Percentiles rank a stretch among this genome's conserved stretches.
Conservation (phyloP, 2,888 invertebrate species). For the Andrena flavipes region DNA sequence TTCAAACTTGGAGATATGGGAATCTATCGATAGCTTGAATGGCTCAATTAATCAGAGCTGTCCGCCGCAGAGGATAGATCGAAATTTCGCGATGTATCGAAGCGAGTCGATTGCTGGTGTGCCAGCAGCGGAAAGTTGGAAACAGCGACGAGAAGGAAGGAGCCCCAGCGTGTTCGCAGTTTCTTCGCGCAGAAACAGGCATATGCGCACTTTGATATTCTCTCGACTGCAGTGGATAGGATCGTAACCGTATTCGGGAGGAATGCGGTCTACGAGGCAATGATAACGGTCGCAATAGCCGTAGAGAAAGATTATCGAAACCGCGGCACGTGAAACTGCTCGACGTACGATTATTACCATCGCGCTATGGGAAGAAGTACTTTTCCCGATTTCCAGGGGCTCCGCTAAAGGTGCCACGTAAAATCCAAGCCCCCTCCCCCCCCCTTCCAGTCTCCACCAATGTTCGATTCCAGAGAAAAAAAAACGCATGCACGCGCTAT, state of each 20-base stretch:
- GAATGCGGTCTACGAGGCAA: conserved; percentile 48
- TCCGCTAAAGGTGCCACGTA: conserved; percentile 28
- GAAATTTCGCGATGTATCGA: neutral
- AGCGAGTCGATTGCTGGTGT: neutral
- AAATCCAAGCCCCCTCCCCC: conserved; percentile 15
- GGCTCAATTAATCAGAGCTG: neutral
- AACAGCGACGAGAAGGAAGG: neutral
- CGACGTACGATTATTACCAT: conserved; percentile 53
- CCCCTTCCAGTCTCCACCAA: too few relatives aligned
- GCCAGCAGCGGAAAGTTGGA: neutral
- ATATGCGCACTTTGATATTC: conserved; percentile 38
- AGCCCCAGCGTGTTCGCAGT: neutral
- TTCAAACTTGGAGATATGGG: neutral
- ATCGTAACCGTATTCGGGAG: conserved; percentile 52
- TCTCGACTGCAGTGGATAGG: conserved; percentile 13
- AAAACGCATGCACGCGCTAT: neutral
- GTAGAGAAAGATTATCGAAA: conserved; percentile 58
- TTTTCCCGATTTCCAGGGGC: conserved; percentile 35
- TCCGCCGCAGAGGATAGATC: neutral
- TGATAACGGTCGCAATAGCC: conserved; percentile 58
- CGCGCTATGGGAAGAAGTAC: conserved; percentile 10
- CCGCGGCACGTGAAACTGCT: conserved; percentile 26
- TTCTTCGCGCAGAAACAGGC: neutral
- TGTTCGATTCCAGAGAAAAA: neutral
- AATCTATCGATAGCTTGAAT: neutral